phyloP scores from a whole-genome alignment of 2,797 vertebrate species.

The Leuciscus waleckii region DNA sequence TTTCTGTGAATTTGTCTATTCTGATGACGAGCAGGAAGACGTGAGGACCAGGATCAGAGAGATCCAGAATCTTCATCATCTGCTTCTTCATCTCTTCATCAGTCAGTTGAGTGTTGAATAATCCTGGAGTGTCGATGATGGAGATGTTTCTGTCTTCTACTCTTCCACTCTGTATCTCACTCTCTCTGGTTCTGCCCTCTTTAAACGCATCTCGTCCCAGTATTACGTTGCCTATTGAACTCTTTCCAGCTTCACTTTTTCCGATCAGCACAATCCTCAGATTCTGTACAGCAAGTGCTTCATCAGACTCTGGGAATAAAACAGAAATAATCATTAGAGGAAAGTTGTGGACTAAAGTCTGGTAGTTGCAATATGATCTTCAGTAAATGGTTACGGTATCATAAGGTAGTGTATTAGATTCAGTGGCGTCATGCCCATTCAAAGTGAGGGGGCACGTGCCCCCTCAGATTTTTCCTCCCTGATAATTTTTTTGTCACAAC shows the following conservation, averaged over 20 bases:
- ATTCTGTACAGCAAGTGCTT: background rate
- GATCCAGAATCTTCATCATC: slow-evolving; percentile 40
- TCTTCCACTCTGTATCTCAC: slow-evolving; percentile 6
- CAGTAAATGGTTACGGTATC: too few relatives aligned
- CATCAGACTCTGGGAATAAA: slow-evolving; percentile 15
- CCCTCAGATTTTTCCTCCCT: too few relatives aligned
- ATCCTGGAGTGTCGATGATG: slow-evolving; percentile 56
- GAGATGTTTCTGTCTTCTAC: slow-evolving; percentile 30
- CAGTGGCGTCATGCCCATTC: too few relatives aligned
- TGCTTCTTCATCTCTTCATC: slow-evolving; percentile 19
- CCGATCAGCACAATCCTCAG: slow-evolving; percentile 57
- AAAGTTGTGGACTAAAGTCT: too few relatives aligned
- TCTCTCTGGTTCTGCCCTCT: slow-evolving; percentile 6
- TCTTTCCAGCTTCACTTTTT: slow-evolving; percentile 51
- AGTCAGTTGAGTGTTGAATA: slow-evolving; percentile 22
- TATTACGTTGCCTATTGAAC: slow-evolving; percentile 47
- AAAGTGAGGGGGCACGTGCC: too few relatives aligned
- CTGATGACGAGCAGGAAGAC: slow-evolving; percentile 51
- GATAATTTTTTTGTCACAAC: too few relatives aligned
- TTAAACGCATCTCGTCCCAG: slow-evolving; percentile 18
- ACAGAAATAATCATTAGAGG: background rate
- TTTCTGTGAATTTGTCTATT: slow-evolving; percentile 50
- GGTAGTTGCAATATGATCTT: too few relatives aligned
- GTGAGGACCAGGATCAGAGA: slow-evolving; percentile 52
- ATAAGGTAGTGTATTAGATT: too few relatives aligned